Percentiles rank a stretch among this genome's conserved stretches.
These are phyloP conservation scores for Fregata magnificens DNA, from an alignment of 2,113 vertebrate genomes.

Conservation along the genomic window DNA sequence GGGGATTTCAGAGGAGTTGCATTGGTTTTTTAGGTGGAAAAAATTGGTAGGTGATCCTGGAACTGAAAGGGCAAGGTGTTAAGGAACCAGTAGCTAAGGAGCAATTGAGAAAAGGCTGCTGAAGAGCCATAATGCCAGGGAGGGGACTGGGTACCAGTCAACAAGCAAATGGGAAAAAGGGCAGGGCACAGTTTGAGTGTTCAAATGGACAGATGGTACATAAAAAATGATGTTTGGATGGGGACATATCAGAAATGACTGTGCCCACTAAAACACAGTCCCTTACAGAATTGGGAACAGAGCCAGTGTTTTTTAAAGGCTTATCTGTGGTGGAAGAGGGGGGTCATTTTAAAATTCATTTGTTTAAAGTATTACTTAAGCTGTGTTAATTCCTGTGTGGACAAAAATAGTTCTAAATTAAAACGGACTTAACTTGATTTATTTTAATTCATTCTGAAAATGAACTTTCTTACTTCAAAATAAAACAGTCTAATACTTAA, in stretches of 20 bases:
- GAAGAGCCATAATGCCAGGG: rapidly evolving
- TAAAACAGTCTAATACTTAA: neutral
- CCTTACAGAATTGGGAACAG: neutral
- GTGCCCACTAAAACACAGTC: neutral
- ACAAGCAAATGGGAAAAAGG: neutral
- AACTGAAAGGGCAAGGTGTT: neutral
- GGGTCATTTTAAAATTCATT: neutral
- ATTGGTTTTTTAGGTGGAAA: neutral
- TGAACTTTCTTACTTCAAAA: neutral
- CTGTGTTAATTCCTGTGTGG: neutral
- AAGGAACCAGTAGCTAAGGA: neutral
- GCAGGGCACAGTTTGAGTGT: neutral
- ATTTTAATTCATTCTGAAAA: neutral
- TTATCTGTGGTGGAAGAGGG: neutral
- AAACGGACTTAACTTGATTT: neutral
- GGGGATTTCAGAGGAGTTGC: neutral
- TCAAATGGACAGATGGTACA: neutral
- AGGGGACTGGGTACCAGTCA: neutral
- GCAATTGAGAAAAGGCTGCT: neutral
- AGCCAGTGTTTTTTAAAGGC: neutral
- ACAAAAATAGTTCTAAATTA: neutral
- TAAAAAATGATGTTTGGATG: neutral
- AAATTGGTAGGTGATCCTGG: neutral
- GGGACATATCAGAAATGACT: neutral
- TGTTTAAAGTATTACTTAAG: neutral